phyloP scores from a whole-genome alignment of 2,888 invertebrate genomes.

The Candidula unifasciata region DNA sequence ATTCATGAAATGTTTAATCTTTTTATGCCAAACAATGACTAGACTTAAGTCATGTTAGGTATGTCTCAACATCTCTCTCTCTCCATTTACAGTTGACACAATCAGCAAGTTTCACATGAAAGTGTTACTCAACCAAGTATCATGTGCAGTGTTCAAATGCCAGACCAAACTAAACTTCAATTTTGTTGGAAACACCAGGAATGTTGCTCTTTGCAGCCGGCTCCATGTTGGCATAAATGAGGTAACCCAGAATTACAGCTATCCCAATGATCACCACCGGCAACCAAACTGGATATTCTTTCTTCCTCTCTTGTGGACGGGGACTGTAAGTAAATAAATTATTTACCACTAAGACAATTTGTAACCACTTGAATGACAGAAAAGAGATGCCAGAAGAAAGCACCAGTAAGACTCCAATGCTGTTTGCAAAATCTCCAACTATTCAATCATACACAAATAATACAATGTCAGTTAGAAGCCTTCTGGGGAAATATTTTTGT shows the following conservation, averaged over 20 bases:
- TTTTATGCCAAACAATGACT: no score
- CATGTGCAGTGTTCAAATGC: neutral
- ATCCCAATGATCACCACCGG: conserved; percentile 59
- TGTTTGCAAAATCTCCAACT: no score
- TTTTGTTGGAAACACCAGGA: conserved; percentile 55
- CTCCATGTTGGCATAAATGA: conserved; percentile 70
- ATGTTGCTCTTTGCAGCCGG: conserved; percentile 61
- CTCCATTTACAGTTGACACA: neutral
- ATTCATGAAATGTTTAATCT: no score
- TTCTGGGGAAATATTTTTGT: no score
- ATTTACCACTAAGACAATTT: no score
- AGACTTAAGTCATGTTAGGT: no score
- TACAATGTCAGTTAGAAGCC: no score
- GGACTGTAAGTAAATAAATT: neutral
- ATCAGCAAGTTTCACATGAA: neutral
- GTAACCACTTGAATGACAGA: no score
- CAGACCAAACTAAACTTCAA: conserved; percentile 25
- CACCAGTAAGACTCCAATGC: no score
- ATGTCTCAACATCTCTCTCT: no score
- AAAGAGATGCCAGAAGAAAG: no score
- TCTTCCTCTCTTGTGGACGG: conserved; percentile 24
- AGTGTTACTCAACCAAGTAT: neutral
- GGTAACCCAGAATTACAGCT: conserved; percentile 62
- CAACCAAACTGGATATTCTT: conserved; percentile 62
- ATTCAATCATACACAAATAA: no score